Evolutionary conservation across 2,888 invertebrate genomes (phyloP).

Genomic region (Panopea generosa): DNA sequence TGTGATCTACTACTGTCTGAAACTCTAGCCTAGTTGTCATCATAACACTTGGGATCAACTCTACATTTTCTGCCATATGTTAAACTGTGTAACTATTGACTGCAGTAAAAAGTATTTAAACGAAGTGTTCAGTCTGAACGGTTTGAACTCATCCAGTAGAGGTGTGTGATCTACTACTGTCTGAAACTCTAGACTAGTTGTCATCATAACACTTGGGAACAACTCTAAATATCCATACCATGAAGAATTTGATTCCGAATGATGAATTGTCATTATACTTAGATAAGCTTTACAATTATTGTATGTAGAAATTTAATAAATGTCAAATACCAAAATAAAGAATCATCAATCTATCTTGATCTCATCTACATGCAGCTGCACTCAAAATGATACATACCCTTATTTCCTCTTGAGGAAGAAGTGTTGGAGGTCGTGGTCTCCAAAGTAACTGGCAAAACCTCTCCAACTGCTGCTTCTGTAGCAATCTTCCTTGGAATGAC

Average conservation of each 20-base stretch:
- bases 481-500: slow-evolving; percentile 95
- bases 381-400: slow-evolving; percentile 83
- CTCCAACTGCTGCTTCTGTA: slow-evolving; percentile 94
- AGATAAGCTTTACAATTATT: no score
- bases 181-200: slow-evolving; percentile 35
- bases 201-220: no score
- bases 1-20: no score
- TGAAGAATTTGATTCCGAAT: no score
- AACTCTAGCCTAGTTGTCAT: slow-evolving; percentile 3
- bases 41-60: background rate
- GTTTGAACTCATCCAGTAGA: slow-evolving; percentile 5
- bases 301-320: no score
- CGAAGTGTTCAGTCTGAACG: slow-evolving; percentile 14
- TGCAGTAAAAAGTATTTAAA: background rate
- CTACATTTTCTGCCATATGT: no score
- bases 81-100: no score
- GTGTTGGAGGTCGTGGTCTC: slow-evolving; percentile 96
- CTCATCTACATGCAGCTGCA: no score
- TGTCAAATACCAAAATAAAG: no score
- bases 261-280: no score
- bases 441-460: slow-evolving; percentile 97
- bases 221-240: no score
- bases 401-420: slow-evolving; percentile 93
- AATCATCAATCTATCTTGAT: no score
- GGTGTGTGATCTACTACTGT: slow-evolving; percentile 6